Conservation (phyloP, 2,888 invertebrate species). For the Salticus scenicus region DNA sequence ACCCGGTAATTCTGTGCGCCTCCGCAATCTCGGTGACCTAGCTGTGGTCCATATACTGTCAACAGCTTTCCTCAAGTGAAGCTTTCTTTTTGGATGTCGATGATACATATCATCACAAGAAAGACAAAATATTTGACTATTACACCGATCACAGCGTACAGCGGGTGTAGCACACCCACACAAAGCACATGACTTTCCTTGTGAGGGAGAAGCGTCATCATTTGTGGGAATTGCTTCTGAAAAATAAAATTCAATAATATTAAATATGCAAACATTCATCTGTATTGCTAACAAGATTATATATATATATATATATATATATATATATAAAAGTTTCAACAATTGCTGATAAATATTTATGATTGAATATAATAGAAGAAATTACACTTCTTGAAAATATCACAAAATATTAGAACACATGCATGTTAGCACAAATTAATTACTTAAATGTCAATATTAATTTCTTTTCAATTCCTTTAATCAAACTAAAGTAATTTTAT, state of each 20-base stretch:
- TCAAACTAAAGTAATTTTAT: too few relatives aligned
- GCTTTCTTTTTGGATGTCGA: constrained; percentile 89
- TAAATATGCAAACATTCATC: background rate
- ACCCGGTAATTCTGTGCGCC: constrained; percentile 54
- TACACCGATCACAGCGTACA: constrained; percentile 88
- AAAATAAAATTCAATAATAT: too few relatives aligned
- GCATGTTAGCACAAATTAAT: too few relatives aligned
- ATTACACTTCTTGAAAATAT: too few relatives aligned
- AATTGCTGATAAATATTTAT: too few relatives aligned
- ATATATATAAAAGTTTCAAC: too few relatives aligned
- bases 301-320: too few relatives aligned
- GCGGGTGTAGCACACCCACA: constrained; percentile 89
- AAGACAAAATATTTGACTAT: constrained; percentile 88
- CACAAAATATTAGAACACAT: too few relatives aligned
- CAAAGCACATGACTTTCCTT: constrained; percentile 85
- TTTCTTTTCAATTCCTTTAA: too few relatives aligned
- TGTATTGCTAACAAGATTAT: too few relatives aligned
- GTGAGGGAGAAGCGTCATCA: constrained; percentile 72
- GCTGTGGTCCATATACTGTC: constrained; percentile 57
- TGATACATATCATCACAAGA: constrained; percentile 97
- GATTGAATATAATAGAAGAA: too few relatives aligned
- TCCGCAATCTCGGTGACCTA: constrained; percentile 36
- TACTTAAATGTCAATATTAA: too few relatives aligned
- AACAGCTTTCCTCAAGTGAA: constrained; percentile 84
- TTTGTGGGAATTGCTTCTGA: constrained; percentile 54